Percentiles rank a stretch among this genome's conserved stretches.
Conservation (phyloP, 2,113 vertebrate species). For the Melospiza melodia region DNA sequence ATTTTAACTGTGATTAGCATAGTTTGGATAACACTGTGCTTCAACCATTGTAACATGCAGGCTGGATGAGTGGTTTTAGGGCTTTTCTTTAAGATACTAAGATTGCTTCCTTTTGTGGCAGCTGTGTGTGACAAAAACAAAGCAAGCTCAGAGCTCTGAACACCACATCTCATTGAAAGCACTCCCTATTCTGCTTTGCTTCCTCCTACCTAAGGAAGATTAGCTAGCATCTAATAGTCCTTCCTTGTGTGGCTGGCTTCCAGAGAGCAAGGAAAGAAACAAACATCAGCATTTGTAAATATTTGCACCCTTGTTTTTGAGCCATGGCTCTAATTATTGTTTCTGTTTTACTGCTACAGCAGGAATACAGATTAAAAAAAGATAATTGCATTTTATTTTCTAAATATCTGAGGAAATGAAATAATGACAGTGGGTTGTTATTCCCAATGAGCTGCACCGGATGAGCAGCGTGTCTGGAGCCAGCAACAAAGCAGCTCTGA, state of each 20-base stretch:
- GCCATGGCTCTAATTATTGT: constrained; percentile 28
- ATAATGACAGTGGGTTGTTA: constrained; percentile 25
- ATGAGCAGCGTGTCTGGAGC: constrained; percentile 14
- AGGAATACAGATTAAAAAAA: constrained; percentile 39
- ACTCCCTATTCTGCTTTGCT: background rate
- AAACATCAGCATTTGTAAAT: background rate
- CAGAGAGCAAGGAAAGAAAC: background rate
- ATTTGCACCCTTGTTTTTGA: background rate
- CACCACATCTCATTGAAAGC: background rate
- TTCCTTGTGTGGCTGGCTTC: background rate
- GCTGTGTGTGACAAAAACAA: background rate
- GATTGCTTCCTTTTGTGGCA: background rate
- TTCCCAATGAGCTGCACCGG: background rate
- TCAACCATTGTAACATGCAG: background rate
- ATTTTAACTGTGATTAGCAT: background rate
- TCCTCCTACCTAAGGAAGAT: background rate
- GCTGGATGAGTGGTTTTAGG: background rate
- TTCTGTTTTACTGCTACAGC: constrained; percentile 28
- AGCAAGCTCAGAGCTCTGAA: background rate
- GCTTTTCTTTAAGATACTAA: background rate
- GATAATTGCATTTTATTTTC: constrained; percentile 37
- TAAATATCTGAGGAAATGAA: constrained; percentile 35
- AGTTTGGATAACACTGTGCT: background rate
- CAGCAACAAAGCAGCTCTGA: background rate
- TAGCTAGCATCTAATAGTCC: background rate